Base-by-base conservation (phyloP, 2,888 invertebrate genomes). In the Eilema caniola region DNA sequence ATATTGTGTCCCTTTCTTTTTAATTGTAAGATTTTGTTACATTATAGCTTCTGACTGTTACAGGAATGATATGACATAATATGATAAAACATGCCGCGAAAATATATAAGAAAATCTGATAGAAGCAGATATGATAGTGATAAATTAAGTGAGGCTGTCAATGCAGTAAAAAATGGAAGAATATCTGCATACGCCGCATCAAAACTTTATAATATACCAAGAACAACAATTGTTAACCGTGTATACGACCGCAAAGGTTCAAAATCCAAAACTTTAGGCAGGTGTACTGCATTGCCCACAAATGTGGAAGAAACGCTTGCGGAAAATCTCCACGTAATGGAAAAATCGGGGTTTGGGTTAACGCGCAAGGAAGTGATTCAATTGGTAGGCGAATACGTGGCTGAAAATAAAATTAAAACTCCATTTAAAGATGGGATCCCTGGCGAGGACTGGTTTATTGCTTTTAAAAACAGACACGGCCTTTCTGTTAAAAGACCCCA, bases 311-410 rank as follows among this genome's bases (percentile, higher is more conserved):
- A 61, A 31, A 31, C 16, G 16, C n/a, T 61, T 16, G 61, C 61
- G 16, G n/a, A 61, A 31, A 61, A 61, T 61, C 20, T 61, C 31
- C 61, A 61, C 31, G 31, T 61, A 31, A 61, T 61, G 61, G 61
- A 61, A 61, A 61, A 61, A 8, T 33, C 33, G 33, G 33, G 33
- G 33, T 33, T 33, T 8, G 33, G 33, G 33, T 33, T 33, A 33
- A 33, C 33, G 33, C 33, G 33, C 28, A 28, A 28, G 28, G 28
- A 28, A 28, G 28, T 28, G 28, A 28, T 28, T 33, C 33, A 33
- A 33, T 33, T 33, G 33, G 33, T 33, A 33, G 33, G 33, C 33
- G 8, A 33, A 33, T 28, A 28, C 28, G 28, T 28, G 28, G 5
- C 28, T 28, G 28, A 28, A 5, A 28, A 28, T 28, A 28, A 28